A percentile compares a stretch with the other conserved stretches of the same genome.
Evolutionary conservation across 2,888 invertebrate genomes (phyloP).

Genomic region (Eurytoma adleriae): DNA sequence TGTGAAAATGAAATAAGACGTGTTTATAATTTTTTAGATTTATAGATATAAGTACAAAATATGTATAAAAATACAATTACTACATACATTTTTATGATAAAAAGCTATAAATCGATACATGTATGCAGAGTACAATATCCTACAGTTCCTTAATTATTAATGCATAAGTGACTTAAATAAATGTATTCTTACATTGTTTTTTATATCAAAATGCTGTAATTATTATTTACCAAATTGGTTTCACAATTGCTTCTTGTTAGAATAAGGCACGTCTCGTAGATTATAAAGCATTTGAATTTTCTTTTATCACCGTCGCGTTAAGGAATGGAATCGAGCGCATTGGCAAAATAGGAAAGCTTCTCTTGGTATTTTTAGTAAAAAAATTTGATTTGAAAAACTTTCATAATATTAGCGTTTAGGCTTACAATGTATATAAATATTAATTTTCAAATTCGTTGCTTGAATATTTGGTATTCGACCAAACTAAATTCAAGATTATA

Average conservation of each 20-base stretch:
- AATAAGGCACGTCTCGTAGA: slow-evolving; percentile 56
- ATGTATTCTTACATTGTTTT: slow-evolving; percentile 54
- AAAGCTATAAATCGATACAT: slow-evolving; percentile 58
- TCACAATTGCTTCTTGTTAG: slow-evolving; percentile 58
- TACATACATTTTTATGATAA: slow-evolving; percentile 59
- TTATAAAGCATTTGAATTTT: slow-evolving; percentile 53
- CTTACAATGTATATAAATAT: slow-evolving; percentile 42
- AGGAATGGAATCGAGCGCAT: slow-evolving; percentile 55
- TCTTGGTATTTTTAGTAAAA: slow-evolving; percentile 38
- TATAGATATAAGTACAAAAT: slow-evolving; percentile 74
- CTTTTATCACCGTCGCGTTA: slow-evolving; percentile 44
- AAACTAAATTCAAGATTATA: slow-evolving; percentile 53
- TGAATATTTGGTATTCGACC: slow-evolving; percentile 52
- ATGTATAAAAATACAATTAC: slow-evolving; percentile 73
- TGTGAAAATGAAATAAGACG: slow-evolving; percentile 48
- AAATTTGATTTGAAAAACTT: slow-evolving; percentile 31
- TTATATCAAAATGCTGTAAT: slow-evolving; percentile 55
- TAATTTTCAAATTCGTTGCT: slow-evolving; percentile 56
- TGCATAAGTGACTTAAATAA: slow-evolving; percentile 58
- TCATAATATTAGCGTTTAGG: slow-evolving; percentile 41
- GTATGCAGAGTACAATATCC: slow-evolving; percentile 56
- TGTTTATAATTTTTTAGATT: slow-evolving; percentile 62
- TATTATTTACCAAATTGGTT: slow-evolving; percentile 49
- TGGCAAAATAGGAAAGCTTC: slow-evolving; percentile 40
- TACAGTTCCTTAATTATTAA: slow-evolving; percentile 55